Conservation (phyloP, 2,888 invertebrate genomes). For the Tetropium fuscum region DNA sequence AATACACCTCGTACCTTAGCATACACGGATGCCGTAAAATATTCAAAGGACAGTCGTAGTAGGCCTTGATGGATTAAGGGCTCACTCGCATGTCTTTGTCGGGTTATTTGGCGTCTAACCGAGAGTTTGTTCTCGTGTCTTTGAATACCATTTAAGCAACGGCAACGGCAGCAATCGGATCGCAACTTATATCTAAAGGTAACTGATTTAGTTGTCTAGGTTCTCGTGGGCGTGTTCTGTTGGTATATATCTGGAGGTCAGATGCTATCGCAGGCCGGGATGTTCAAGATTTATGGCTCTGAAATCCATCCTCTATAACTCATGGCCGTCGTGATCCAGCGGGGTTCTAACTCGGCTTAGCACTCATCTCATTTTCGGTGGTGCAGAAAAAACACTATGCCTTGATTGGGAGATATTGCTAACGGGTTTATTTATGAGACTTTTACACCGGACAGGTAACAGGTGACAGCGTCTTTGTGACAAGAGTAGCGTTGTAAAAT, state of each 20-base stretch:
- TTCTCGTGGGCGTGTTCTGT: slow-evolving; percentile 65
- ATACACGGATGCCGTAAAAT: neutral
- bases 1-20: neutral
- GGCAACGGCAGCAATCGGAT: slow-evolving; percentile 45
- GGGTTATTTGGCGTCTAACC: slow-evolving; percentile 39
- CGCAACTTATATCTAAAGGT: slow-evolving; percentile 49
- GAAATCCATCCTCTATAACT: slow-evolving; percentile 64
- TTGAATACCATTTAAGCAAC: slow-evolving; percentile 57
- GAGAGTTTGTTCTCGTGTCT: slow-evolving; percentile 52
- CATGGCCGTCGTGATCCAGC: slow-evolving; percentile 55
- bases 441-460: too few species aligned
- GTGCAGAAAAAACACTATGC: slow-evolving; percentile 9
- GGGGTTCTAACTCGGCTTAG: slow-evolving; percentile 46
- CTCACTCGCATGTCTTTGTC: slow-evolving; percentile 34
- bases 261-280: slow-evolving; percentile 52
- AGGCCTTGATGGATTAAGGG: slow-evolving; percentile 32
- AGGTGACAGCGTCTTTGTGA: too few species aligned
- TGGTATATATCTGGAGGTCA: slow-evolving; percentile 56
- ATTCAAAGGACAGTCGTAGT: slow-evolving; percentile 2
- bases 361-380: slow-evolving; percentile 10
- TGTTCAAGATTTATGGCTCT: slow-evolving; percentile 63
- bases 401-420: neutral
- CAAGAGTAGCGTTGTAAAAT: too few species aligned
- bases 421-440: slow-evolving; percentile 7
- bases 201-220: slow-evolving; percentile 67